Evolutionary conservation across 2,113 vertebrate genomes (phyloP).

Genomic region (Aleadryas rufinucha): DNA sequence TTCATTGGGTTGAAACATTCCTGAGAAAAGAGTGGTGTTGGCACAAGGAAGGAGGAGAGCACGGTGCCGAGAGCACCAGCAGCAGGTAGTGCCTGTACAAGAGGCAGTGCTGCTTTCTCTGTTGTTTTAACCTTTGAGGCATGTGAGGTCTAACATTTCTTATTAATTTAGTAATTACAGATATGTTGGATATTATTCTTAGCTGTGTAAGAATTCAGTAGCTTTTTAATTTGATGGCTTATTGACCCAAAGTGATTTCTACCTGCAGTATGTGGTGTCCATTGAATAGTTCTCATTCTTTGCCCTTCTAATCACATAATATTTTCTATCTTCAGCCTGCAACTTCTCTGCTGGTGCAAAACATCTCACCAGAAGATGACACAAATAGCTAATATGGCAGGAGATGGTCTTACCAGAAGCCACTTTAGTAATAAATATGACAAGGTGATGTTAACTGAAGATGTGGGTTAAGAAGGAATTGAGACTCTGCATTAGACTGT

Average conservation of each 20-base stretch:
- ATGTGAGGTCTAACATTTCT: not conserved
- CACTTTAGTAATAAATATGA: not conserved
- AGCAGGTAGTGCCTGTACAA: not conserved
- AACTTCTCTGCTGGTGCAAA: not conserved
- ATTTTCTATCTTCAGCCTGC: not conserved
- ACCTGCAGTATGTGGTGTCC: not conserved
- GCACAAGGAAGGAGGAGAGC: not conserved
- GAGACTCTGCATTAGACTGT: not conserved
- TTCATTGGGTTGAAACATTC: not conserved
- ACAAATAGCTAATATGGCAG: not conserved
- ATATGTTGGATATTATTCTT: not conserved
- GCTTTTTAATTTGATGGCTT: not conserved
- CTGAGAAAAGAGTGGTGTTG: not conserved
- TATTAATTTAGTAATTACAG: not conserved
- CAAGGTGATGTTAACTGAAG: not conserved
- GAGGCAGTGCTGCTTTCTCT: not conserved
- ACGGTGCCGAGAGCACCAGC: accelerated
- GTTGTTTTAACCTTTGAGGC: not conserved
- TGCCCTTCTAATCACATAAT: not conserved
- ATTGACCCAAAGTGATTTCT: not conserved
- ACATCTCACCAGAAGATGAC: not conserved
- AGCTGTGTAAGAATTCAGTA: not conserved
- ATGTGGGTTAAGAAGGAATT: not conserved
- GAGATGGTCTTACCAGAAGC: not conserved
- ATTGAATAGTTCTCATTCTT: not conserved